Conservation (phyloP, 2,797 vertebrate genomes). For the Diglossa cyanea region DNA sequence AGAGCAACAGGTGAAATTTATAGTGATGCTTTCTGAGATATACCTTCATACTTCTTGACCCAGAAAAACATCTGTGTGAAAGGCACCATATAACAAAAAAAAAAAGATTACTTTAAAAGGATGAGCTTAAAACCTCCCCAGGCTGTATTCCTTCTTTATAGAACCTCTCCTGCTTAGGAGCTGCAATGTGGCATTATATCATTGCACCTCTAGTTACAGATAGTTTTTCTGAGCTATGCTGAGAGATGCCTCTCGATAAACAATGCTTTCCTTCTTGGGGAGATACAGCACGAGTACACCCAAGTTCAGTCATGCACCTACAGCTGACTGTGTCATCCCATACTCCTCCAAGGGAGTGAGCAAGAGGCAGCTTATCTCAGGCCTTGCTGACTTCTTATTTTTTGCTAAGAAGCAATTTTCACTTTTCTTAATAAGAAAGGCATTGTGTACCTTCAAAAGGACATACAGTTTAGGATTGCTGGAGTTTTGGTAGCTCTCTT, state of each 20-base stretch:
- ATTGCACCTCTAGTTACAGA: not conserved
- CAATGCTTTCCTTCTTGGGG: not conserved
- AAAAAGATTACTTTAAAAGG: not conserved
- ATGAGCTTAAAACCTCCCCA: not conserved
- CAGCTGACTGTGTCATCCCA: not conserved
- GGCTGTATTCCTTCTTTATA: not conserved
- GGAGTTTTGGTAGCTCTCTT: not conserved
- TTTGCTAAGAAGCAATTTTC: not conserved
- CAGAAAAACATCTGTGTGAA: not conserved
- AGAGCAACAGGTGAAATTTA: not conserved
- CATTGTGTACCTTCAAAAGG: not conserved
- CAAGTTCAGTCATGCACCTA: not conserved
- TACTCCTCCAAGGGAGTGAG: not conserved
- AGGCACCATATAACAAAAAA: not conserved
- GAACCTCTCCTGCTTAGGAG: not conserved
- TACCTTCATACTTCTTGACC: not conserved
- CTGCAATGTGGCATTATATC: not conserved
- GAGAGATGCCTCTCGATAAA: not conserved
- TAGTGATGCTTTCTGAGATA: not conserved
- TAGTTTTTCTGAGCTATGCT: not conserved
- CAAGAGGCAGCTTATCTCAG: not conserved
- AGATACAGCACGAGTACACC: not conserved
- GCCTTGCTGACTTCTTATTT: not conserved
- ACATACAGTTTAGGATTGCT: not conserved
- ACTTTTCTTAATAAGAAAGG: not conserved